Percentiles rank a stretch among this genome's conserved stretches.
phyloP scores from a whole-genome alignment of 2,888 invertebrate species.

The Boloria selene region DNA sequence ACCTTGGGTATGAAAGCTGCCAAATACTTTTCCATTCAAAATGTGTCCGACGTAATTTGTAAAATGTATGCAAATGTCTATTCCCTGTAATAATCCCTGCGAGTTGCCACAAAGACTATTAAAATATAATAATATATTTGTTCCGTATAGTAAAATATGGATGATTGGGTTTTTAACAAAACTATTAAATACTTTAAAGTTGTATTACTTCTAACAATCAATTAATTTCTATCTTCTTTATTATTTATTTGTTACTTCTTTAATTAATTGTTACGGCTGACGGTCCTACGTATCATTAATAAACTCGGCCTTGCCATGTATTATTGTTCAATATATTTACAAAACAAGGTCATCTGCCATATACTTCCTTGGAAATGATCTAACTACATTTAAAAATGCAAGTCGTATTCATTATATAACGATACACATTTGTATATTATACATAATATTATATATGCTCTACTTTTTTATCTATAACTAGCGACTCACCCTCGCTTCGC shows the following conservation, averaged over 20 bases:
- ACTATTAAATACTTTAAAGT: background rate
- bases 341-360: conserved; percentile 57
- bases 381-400: conserved; percentile 26
- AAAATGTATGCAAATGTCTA: conserved; percentile 29
- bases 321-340: conserved; percentile 59
- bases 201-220: conserved; percentile 14
- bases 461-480: too few relatives aligned
- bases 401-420: conserved; percentile 1
- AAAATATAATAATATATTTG: too few relatives aligned
- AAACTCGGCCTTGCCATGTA: conserved; percentile 61
- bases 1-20: conserved; percentile 56
- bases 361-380: conserved; percentile 42
- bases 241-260: conserved; percentile 23
- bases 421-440: conserved; percentile 13
- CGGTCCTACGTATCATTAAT: conserved; percentile 32
- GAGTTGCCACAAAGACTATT: background rate
- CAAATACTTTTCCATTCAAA: conserved; percentile 48
- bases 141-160: background rate
- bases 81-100: conserved; percentile 20
- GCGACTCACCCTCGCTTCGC: too few relatives aligned
- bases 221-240: conserved; percentile 24
- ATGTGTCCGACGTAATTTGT: conserved; percentile 31
- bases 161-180: background rate
- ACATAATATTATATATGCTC: background rate
- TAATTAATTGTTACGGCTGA: conserved; percentile 32